A percentile compares a stretch with the other conserved stretches of the same genome.
Evolutionary conservation across 2,888 invertebrate genomes (phyloP).

Genomic region (Nomada lathburiana): DNA sequence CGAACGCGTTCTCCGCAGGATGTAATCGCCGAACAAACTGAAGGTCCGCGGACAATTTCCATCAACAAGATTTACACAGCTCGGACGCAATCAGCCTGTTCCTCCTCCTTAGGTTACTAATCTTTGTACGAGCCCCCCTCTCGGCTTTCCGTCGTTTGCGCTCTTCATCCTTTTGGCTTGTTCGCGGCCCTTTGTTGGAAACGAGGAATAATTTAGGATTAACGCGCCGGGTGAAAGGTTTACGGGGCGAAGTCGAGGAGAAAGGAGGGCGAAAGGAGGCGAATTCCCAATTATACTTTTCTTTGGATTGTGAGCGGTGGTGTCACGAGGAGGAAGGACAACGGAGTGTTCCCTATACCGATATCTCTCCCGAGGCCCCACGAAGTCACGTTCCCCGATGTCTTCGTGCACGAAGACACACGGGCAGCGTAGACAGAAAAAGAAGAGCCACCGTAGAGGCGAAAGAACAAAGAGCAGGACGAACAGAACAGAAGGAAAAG

Average conservation of each 20-base stretch:
- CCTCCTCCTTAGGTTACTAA: conserved; percentile 56
- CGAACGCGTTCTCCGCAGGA: conserved; percentile 79
- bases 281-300: background rate
- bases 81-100: conserved; percentile 79
- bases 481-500: conserved; percentile 42
- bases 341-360: background rate
- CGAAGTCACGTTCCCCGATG: conserved; percentile 10
- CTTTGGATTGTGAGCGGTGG: no score
- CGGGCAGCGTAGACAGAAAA: conserved; percentile 37
- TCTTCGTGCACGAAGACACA: conserved; percentile 37
- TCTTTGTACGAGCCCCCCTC: background rate
- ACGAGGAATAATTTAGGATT: background rate
- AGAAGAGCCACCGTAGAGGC: conserved; percentile 4
- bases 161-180: conserved; percentile 33
- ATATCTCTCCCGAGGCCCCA: conserved; percentile 23
- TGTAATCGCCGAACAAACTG: conserved; percentile 80
- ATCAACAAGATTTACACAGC: conserved; percentile 82
- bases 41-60: conserved; percentile 81
- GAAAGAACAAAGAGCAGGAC: conserved; percentile 13
- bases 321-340: background rate
- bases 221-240: background rate
- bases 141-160: conserved; percentile 20
- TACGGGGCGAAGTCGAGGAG: background rate
- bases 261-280: background rate
- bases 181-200: conserved; percentile 19